A percentile compares a stretch with the other conserved stretches of the same genome.
Evolutionary conservation across 2,797 vertebrate genomes (phyloP).

Genomic region (Diplodus puntazzo): DNA sequence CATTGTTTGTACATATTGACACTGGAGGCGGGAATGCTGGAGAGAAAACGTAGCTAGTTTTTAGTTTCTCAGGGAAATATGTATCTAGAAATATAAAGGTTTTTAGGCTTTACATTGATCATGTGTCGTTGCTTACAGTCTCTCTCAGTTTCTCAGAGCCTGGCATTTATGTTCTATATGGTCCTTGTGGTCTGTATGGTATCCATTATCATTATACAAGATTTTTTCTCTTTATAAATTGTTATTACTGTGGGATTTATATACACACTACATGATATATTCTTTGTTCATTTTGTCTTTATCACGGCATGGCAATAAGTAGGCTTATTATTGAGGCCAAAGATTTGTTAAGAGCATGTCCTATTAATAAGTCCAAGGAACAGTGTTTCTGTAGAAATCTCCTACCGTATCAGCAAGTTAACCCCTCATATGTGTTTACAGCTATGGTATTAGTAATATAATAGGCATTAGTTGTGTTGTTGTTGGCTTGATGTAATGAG

Average conservation of each 20-base stretch:
- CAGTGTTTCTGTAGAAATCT: background rate
- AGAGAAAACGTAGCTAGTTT: background rate
- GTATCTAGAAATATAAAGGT: background rate
- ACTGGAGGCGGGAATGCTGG: background rate
- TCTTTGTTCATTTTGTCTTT: background rate
- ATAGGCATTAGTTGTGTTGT: background rate
- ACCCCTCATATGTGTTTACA: slow-evolving; percentile 12
- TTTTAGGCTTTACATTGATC: background rate
- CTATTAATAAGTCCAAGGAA: background rate
- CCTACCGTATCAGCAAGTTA: background rate
- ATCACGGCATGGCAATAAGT: background rate
- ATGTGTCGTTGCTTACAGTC: background rate
- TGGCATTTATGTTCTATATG: background rate
- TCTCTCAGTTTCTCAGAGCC: background rate
- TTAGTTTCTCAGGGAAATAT: background rate
- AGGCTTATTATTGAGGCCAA: background rate
- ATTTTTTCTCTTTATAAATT: background rate
- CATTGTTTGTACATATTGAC: background rate
- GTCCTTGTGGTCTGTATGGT: too few relatives aligned
- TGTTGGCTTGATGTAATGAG: background rate
- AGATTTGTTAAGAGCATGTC: background rate
- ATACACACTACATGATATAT: background rate
- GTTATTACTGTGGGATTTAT: background rate
- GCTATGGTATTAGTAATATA: background rate
- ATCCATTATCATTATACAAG: background rate